These are phyloP conservation scores for Dufourea novaeangliae DNA, from an alignment of 1,140 invertebrate species.

Conservation along the genomic window DNA sequence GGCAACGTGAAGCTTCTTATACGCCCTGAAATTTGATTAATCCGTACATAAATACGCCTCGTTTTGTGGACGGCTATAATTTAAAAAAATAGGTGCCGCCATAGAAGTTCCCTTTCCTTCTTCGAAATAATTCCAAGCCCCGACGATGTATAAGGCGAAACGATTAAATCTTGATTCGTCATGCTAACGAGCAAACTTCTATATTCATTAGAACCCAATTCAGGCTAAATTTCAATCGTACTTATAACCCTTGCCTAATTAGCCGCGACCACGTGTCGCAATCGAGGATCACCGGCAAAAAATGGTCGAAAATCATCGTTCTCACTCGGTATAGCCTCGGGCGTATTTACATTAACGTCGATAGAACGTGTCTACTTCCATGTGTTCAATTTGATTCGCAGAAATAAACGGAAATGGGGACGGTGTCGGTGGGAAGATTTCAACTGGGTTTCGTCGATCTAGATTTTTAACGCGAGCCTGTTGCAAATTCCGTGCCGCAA, in stretches of 20 bases:
- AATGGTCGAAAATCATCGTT: no score
- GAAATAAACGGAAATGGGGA: no score
- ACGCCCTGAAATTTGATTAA: no score
- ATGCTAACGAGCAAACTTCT: not conserved
- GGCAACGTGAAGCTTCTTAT: no score
- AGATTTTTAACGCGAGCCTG: not conserved
- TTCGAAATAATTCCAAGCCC: not conserved
- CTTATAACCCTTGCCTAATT: not conserved
- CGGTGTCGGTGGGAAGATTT: no score
- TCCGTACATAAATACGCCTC: no score
- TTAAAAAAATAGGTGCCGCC: no score
- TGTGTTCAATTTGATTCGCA: no score
- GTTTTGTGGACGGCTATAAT: no score
- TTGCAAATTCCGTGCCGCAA: not conserved
- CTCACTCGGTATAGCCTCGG: no score
- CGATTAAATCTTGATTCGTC: not conserved
- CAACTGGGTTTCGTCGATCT: not conserved
- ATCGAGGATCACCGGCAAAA: not conserved
- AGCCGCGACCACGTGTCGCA: not conserved
- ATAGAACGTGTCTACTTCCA: no score
- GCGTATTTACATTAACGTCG: not conserved
- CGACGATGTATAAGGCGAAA: not conserved
- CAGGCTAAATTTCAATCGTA: not conserved
- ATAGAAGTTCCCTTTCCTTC: not conserved
- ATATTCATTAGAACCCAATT: slow-evolving; percentile 1